Conservation (phyloP, 2,888 invertebrate species). For the Lysandra coridon region DNA sequence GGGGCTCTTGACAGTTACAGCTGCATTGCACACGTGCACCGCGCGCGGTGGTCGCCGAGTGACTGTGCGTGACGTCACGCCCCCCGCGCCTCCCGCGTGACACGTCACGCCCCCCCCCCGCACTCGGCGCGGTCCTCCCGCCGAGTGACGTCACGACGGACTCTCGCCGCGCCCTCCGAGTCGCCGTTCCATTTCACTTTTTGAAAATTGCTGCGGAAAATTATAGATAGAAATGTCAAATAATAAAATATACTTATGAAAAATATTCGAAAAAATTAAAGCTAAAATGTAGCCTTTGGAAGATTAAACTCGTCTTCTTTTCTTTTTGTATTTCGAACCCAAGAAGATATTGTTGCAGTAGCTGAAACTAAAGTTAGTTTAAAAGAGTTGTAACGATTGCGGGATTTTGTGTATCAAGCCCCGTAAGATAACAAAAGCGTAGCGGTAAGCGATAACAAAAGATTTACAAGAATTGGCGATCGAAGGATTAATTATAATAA, state of each 20-base stretch:
- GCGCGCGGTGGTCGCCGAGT: slow-evolving; percentile 70
- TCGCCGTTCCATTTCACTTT: not conserved
- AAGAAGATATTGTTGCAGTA: too few relatives aligned
- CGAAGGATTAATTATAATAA: too few relatives aligned
- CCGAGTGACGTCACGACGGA: not conserved
- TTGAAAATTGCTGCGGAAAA: not conserved
- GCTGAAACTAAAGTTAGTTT: too few relatives aligned
- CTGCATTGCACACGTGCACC: slow-evolving; percentile 64
- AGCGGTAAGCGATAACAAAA: too few relatives aligned
- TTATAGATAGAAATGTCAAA: too few relatives aligned
- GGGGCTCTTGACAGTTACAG: slow-evolving; percentile 63
- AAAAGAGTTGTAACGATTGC: too few relatives aligned
- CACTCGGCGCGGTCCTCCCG: not conserved
- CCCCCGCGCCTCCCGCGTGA: slow-evolving; percentile 32
- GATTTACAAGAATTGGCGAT: too few relatives aligned
- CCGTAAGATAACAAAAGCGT: too few relatives aligned
- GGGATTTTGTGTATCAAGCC: not conserved
- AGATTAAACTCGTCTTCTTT: not conserved
- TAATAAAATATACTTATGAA: too few relatives aligned
- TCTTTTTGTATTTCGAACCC: too few relatives aligned
- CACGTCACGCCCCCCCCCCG: not conserved
- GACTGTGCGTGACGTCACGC: slow-evolving; percentile 44
- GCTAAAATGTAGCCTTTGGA: not conserved
- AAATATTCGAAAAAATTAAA: not conserved
- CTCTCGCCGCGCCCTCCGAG: not conserved